Conservation (phyloP, 2,888 invertebrate genomes). For the Drosophila heteroneura region DNA sequence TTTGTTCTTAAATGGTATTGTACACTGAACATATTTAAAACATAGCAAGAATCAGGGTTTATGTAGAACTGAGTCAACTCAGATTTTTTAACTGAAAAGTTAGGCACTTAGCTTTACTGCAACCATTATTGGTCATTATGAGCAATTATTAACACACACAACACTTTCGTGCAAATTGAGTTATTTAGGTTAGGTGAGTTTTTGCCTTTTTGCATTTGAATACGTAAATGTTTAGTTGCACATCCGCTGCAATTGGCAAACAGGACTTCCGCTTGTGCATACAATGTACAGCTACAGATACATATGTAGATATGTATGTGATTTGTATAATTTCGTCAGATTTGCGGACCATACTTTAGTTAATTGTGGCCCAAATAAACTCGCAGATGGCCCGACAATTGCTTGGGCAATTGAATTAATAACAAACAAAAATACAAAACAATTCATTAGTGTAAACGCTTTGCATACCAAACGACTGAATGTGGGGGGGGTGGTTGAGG, state of each 20-base stretch:
- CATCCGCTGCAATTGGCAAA: constrained; percentile 45
- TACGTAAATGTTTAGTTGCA: constrained; percentile 27
- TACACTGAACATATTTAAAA: neutral
- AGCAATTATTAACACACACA: neutral
- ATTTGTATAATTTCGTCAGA: neutral
- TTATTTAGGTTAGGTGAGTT: neutral
- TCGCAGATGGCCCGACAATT: constrained; percentile 23
- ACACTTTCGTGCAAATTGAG: neutral
- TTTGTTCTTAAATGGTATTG: neutral
- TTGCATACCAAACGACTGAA: constrained; percentile 48
- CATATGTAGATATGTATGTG: neutral
- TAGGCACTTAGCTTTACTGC: accelerated
- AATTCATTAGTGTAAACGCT: constrained; percentile 54
- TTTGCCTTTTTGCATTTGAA: neutral
- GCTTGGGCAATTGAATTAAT: constrained; percentile 38
- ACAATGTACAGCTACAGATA: constrained; percentile 4
- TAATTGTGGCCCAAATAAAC: constrained; percentile 4
- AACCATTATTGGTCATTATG: neutral
- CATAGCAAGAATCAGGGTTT: neutral
- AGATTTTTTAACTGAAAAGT: neutral
- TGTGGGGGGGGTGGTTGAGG: neutral
- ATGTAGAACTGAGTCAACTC: neutral
- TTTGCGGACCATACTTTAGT: neutral
- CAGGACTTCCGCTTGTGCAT: constrained; percentile 46
- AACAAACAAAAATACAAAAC: constrained; percentile 38